Base-by-base conservation (phyloP, 2,888 invertebrate species). In the Drosophila setosimentum region DNA sequence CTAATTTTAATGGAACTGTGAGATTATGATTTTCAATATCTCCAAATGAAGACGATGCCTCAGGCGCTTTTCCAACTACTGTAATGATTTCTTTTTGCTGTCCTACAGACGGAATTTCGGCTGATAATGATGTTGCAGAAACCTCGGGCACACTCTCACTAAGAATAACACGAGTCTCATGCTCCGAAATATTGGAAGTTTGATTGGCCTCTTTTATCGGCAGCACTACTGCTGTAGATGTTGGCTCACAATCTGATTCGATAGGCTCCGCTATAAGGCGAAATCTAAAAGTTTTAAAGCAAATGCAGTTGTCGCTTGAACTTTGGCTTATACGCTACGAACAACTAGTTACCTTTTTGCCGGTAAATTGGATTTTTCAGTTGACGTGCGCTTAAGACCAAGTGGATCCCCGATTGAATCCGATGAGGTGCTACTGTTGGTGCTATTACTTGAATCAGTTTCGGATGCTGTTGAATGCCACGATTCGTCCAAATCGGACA, bases 401-500 rank as follows among this genome's bases (percentile, higher is more conserved):
- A 3, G 24, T n/a, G 18, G 3, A 33, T 50, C 54, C 6, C 29
- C 40, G 21, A 49, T 61, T 16, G 32, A 35, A 4, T 65, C 55
- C 11, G 49, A 55, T 24, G 49, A 37, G 35, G 51, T 66, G 40
- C 18, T 42, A 16, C 29, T 50, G n/a, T 49, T 62, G 33, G 64
- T 61, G 5, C 29, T 37, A 40, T 62, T 51, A 0, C 65, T 24
- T 13, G 62, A 55, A 10, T 73, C 73, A 1, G 50, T 33, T n/a
- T 57, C 53, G 16, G 45, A 51, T 16, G 55, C 8, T 35, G 58
- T n/a, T 10, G 68, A 63, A 29, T 65, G 51, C 48, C 45, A 64
- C 18, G 77, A 77, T 10, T 67, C 50, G 6, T 69, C 57, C 1
- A 76, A 75, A 6, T 82, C 75, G 2, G 2, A 68, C 35, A 3